phyloP scores from a whole-genome alignment of 1,140 invertebrate species.

The Anadara kagoshimensis region DNA sequence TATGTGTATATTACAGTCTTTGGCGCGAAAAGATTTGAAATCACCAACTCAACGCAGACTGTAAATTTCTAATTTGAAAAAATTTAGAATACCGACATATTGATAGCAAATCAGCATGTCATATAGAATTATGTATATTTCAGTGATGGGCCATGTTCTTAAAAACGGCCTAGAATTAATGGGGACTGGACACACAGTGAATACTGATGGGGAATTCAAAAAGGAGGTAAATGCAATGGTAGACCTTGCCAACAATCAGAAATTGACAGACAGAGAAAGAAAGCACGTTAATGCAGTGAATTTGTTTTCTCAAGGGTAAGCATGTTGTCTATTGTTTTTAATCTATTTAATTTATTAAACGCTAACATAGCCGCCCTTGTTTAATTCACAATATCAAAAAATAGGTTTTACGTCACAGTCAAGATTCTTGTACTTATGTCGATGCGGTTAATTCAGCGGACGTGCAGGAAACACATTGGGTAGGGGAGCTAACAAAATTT shows the following conservation, averaged over 20 bases:
- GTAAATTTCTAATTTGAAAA: too few species aligned
- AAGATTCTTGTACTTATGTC: too few species aligned
- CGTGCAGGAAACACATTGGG: too few species aligned
- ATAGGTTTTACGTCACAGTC: too few species aligned
- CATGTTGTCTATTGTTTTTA: neutral
- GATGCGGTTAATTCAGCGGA: too few species aligned
- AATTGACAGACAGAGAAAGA: conserved; percentile 70
- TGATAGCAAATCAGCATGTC: too few species aligned
- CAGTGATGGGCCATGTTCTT: conserved; percentile 76
- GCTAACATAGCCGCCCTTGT: neutral
- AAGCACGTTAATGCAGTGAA: conserved; percentile 75
- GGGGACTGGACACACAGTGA: conserved; percentile 70
- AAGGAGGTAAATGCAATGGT: conserved; percentile 66
- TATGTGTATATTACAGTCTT: too few species aligned
- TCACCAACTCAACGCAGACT: too few species aligned
- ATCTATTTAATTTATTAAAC: neutral
- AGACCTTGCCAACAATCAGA: conserved; percentile 50
- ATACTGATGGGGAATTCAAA: conserved; percentile 64
- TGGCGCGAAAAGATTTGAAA: too few species aligned
- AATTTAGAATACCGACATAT: too few species aligned
- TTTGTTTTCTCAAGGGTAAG: conserved; percentile 74
- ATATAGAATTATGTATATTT: too few species aligned
- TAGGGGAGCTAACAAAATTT: too few species aligned
- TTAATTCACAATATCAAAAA: neutral
- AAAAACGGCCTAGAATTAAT: conserved; percentile 74